phyloP scores from a whole-genome alignment of 2,113 vertebrate genomes.

The Lamprologus ornatipinnis region DNA sequence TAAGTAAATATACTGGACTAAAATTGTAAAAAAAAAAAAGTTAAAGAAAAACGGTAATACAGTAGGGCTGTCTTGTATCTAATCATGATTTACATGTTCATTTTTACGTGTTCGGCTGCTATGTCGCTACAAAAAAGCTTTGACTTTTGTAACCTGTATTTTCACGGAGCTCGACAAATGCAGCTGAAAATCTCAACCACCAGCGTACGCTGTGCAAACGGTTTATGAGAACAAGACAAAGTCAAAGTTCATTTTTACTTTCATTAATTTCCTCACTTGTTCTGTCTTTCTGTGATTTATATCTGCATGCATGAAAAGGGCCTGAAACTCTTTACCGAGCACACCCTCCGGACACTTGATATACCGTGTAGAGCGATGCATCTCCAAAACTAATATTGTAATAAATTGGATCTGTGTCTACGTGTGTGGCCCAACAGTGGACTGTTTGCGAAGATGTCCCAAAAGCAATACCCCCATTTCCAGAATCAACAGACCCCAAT shows the following conservation, averaged over 20 bases:
- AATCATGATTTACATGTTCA: not conserved
- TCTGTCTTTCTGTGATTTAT: constrained; percentile 20
- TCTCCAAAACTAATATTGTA: constrained; percentile 54
- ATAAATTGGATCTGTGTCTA: constrained; percentile 43
- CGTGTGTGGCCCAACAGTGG: constrained; percentile 33
- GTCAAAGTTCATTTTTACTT: constrained; percentile 32
- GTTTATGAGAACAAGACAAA: not conserved
- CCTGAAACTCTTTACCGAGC: not conserved
- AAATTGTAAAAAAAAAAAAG: not conserved
- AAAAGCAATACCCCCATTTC: constrained; percentile 52
- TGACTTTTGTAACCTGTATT: not conserved
- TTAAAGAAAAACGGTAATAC: not conserved
- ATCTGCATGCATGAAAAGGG: not conserved
- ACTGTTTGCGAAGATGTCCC: constrained; percentile 54
- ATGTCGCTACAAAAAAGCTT: not conserved
- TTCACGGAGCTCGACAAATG: not conserved
- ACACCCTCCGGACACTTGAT: constrained; percentile 24
- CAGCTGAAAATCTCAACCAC: not conserved
- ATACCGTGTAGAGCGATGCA: constrained; percentile 10
- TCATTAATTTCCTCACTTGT: constrained; percentile 33
- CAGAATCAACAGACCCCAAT: constrained; percentile 58
- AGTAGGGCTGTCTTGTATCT: not conserved
- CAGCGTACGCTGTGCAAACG: not conserved
- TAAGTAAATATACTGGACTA: not conserved
- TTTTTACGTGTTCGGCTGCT: not conserved